phyloP scores from a whole-genome alignment of 2,113 vertebrate genomes.

The Brachionichthys hirsutus region DNA sequence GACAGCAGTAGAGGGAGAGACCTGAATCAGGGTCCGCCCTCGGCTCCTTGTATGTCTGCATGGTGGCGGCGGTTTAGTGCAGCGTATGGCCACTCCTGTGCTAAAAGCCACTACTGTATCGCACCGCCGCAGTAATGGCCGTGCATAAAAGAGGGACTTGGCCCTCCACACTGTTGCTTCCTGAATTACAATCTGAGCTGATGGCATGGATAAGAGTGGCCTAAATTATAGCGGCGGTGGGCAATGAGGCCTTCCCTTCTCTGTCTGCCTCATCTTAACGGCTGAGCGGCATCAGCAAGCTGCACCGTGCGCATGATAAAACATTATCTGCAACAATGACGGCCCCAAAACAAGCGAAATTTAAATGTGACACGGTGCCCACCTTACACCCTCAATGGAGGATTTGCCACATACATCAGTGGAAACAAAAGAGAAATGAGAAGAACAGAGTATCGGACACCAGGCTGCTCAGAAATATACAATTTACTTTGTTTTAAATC shows the following conservation, averaged over 20 bases:
- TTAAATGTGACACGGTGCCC: conserved; percentile 58
- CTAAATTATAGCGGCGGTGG: conserved; percentile 76
- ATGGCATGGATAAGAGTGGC: conserved; percentile 75
- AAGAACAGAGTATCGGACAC: conserved; percentile 47
- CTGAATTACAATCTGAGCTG: conserved; percentile 81
- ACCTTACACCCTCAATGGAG: conserved; percentile 35
- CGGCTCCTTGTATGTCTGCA: conserved; percentile 72
- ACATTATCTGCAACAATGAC: conserved; percentile 67
- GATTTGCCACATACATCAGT: conserved; percentile 45
- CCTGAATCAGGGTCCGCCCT: conserved; percentile 72
- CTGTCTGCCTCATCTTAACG: conserved; percentile 52
- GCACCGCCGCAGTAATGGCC: conserved; percentile 76
- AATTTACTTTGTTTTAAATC: conserved; percentile 60
- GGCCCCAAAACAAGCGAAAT: conserved; percentile 67
- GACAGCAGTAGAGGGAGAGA: conserved; percentile 62
- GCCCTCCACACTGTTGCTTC: conserved; percentile 77
- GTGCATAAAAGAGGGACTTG: conserved; percentile 68
- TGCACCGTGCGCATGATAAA: conserved; percentile 62
- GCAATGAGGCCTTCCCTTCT: conserved; percentile 52
- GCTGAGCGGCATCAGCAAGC: conserved; percentile 60
- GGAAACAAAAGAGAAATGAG: conserved; percentile 44
- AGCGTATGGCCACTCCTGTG: conserved; percentile 75
- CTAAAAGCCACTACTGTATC: conserved; percentile 79
- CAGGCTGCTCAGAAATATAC: conserved; percentile 46
- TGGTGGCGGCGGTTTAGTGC: conserved; percentile 71